A percentile compares a stretch with the other conserved stretches of the same genome.
phyloP scores from a whole-genome alignment of 1,140 invertebrate genomes.

The Drosophila pseudoobscura region DNA sequence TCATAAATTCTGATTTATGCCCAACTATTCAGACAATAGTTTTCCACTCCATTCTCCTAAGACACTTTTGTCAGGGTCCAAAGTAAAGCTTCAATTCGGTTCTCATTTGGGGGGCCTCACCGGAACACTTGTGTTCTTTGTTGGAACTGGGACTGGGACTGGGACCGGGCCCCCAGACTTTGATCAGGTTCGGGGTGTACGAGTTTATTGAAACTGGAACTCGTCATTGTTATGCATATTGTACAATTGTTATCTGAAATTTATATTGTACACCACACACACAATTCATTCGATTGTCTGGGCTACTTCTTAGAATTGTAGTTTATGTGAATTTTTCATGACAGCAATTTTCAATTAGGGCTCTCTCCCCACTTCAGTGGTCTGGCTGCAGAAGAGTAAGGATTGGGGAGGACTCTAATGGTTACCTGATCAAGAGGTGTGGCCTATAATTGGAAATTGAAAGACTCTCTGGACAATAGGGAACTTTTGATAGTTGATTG shows the following conservation, averaged over 20 bases:
- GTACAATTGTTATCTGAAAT: slow-evolving; percentile 76
- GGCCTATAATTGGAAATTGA: slow-evolving; percentile 3
- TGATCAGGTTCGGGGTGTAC: slow-evolving; percentile 37
- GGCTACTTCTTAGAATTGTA: slow-evolving; percentile 68
- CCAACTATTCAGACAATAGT: slow-evolving; percentile 67
- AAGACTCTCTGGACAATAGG: no score
- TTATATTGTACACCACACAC: slow-evolving; percentile 40
- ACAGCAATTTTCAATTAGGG: slow-evolving; percentile 73
- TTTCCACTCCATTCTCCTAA: slow-evolving; percentile 46
- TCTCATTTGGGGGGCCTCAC: slow-evolving; percentile 26
- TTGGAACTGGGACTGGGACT: slow-evolving; percentile 1
- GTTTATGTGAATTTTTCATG: slow-evolving; percentile 72
- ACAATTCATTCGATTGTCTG: slow-evolving; percentile 70
- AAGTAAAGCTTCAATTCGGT: slow-evolving; percentile 18
- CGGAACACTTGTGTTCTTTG: slow-evolving; percentile 70
- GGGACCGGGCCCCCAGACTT: background rate
- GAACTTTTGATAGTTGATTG: no score
- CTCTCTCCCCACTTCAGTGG: no score
- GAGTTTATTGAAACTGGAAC: slow-evolving; percentile 55
- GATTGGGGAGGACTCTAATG: slow-evolving; percentile 7
- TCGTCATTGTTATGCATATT: slow-evolving; percentile 78
- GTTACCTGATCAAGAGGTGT: slow-evolving; percentile 47
- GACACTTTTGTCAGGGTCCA: slow-evolving; percentile 32
- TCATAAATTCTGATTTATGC: slow-evolving; percentile 73
- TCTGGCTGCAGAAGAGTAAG: slow-evolving; percentile 6